phyloP scores from a whole-genome alignment of 2,888 invertebrate species.

The Sphaeridia pumilis region DNA sequence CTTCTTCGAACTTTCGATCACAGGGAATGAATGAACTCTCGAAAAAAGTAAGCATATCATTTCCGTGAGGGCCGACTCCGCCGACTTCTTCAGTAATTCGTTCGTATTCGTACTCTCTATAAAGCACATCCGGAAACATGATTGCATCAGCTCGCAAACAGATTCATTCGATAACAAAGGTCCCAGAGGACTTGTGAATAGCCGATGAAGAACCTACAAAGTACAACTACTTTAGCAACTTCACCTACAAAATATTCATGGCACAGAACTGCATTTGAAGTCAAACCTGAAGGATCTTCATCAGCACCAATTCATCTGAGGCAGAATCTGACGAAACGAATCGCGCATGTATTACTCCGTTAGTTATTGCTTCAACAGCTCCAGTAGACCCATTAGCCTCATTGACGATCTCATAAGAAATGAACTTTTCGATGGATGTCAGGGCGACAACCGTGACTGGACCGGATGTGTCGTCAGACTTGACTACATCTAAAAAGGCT shows the following conservation, averaged over 20 bases:
- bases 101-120: constrained; percentile 34
- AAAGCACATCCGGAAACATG: constrained; percentile 89
- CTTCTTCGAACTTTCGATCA: constrained; percentile 11
- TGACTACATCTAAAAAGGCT: constrained; percentile 91
- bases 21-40: constrained; percentile 77
- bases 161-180: constrained; percentile 85
- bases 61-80: constrained; percentile 89
- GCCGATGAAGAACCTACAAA: constrained; percentile 65
- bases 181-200: constrained; percentile 83
- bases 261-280: constrained; percentile 9
- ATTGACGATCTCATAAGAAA: constrained; percentile 67
- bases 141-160: constrained; percentile 96
- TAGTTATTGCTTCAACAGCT: constrained; percentile 92
- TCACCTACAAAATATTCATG: background rate
- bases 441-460: constrained; percentile 91
- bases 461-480: constrained; percentile 93
- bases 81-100: constrained; percentile 79
- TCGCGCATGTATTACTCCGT: constrained; percentile 93
- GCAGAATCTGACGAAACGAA: constrained; percentile 94
- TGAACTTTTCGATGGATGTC: constrained; percentile 88
- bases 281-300: constrained; percentile 87
- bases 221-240: constrained; percentile 13
- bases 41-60: constrained; percentile 94
- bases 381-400: constrained; percentile 44
- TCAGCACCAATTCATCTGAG: constrained; percentile 89